Evolutionary conservation across 2,113 vertebrate genomes (phyloP).

Genomic region (Dasyprocta punctata): DNA sequence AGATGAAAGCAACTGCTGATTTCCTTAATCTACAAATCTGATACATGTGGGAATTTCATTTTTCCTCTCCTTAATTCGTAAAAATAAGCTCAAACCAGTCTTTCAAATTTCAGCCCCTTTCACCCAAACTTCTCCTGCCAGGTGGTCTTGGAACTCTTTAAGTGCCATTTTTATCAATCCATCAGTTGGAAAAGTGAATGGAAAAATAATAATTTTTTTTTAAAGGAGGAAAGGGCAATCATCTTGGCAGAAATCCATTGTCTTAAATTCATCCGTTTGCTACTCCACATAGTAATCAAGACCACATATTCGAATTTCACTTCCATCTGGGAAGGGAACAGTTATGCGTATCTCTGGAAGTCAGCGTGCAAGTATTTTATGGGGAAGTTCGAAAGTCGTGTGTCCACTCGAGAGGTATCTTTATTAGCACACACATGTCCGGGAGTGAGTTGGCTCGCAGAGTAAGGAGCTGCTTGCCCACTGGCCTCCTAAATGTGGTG

Average conservation of each 20-base stretch:
- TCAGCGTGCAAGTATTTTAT: slow-evolving; percentile 45
- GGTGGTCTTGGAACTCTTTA: slow-evolving; percentile 56
- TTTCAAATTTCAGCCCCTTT: slow-evolving; percentile 39
- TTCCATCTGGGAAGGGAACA: slow-evolving; percentile 43
- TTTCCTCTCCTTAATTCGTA: slow-evolving; percentile 55
- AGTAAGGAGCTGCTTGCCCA: slow-evolving; percentile 35
- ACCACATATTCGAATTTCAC: slow-evolving; percentile 63
- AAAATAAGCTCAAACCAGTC: slow-evolving; percentile 61
- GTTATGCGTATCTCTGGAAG: slow-evolving; percentile 51
- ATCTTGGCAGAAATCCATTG: slow-evolving; percentile 53
- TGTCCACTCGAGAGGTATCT: slow-evolving; percentile 45
- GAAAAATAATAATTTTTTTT: slow-evolving; percentile 59
- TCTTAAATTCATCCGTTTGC: slow-evolving; percentile 58
- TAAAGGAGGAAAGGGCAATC: slow-evolving; percentile 38
- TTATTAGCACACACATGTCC: slow-evolving; percentile 31
- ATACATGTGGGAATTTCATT: slow-evolving; percentile 38
- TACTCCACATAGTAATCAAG: slow-evolving; percentile 61
- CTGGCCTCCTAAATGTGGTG: neutral
- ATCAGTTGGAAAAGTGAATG: slow-evolving; percentile 68
- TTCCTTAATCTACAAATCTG: slow-evolving; percentile 7
- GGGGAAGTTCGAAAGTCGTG: slow-evolving; percentile 47
- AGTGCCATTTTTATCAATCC: slow-evolving; percentile 60
- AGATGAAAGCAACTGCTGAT: neutral
- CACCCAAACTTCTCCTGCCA: slow-evolving; percentile 44
- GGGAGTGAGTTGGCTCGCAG: slow-evolving; percentile 40